phyloP scores from a whole-genome alignment of 2,888 invertebrate genomes.

The Lycocerus yunnanus region DNA sequence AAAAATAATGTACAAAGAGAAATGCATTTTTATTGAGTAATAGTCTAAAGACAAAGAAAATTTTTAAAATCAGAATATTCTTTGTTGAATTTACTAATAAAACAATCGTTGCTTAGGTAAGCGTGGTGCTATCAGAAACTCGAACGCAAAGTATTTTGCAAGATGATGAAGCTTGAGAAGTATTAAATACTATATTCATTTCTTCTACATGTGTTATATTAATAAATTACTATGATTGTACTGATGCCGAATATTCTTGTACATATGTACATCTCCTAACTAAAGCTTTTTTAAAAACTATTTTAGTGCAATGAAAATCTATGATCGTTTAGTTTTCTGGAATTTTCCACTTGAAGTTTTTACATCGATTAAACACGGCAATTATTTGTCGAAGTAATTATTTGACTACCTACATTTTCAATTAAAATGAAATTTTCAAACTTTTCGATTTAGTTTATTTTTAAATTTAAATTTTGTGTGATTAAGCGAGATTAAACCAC shows the following conservation, averaged over 20 bases:
- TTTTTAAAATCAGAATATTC: neutral
- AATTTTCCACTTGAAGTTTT: neutral
- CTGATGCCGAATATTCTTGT: too few species aligned
- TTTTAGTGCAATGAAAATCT: neutral
- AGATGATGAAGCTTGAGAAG: neutral
- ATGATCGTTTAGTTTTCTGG: neutral
- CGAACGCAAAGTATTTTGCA: neutral
- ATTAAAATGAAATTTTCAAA: neutral
- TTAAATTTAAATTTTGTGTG: neutral
- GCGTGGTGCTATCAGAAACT: too few species aligned
- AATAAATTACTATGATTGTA: too few species aligned
- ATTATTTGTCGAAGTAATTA: neutral
- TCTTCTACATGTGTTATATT: too few species aligned
- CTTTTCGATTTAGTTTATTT: neutral
- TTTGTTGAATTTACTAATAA: neutral
- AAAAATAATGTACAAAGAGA: neutral
- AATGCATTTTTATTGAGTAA: neutral
- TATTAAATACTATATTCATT: too few species aligned
- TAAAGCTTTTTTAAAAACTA: neutral
- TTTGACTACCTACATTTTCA: neutral
- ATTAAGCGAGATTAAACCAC: too few species aligned
- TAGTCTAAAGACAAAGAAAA: neutral
- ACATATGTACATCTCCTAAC: too few species aligned
- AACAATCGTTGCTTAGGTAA: neutral
- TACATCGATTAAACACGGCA: neutral